Base-by-base conservation (phyloP, 1,140 invertebrate species). In the Orius insidiosus region DNA sequence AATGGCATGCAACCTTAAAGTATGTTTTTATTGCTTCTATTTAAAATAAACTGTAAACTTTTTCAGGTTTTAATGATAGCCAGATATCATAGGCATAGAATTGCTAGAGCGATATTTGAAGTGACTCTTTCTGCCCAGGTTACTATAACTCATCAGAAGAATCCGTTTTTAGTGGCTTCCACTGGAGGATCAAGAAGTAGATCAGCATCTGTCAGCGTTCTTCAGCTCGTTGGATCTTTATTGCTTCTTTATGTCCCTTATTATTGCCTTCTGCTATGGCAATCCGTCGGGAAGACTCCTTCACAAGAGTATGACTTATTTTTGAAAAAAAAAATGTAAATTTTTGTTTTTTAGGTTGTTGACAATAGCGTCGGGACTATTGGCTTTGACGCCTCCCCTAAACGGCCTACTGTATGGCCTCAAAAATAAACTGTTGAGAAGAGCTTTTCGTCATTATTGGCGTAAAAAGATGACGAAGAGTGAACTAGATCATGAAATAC, bases 21-120 rank as follows among this genome's bases (percentile, higher is more conserved):
- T 70, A 55, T 47, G 46, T 48, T 24, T 24, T 24, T n/a, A n/a
- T n/a, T n/a, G n/a, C 24, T 24, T 24, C 24, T 24, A 3, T 24
- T 24, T 3, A 24, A 24, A 24, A n/a, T n/a, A 24, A 24, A 24
- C 7, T 24, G 3, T 24, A 24, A 24, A n/a, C n/a, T 40, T 30
- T 52, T 45, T 7, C 63, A 74, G 58, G 78, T 85, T 13, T 64
- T 85, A 36, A 74, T 80, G 51, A 85, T 85, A 49, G 82, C 81
- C 0, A 68, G 80, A 1, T 81, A 83, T 56, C 83, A 87, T 58
- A 67, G 80, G 3, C 81, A 85, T 58, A 69, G 82, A 18, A 87
- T 87, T 44, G 80, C 82, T 11, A 78, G 80, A 18, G 82, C 82
- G 5, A 82, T 86, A 50, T 85, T 82, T 60, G 80, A 85, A 63